Evolutionary conservation across 1,140 invertebrate genomes (phyloP), one percentile per base, ranked within the genome.

Genomic region (Saccostrea glomerata): DNA sequence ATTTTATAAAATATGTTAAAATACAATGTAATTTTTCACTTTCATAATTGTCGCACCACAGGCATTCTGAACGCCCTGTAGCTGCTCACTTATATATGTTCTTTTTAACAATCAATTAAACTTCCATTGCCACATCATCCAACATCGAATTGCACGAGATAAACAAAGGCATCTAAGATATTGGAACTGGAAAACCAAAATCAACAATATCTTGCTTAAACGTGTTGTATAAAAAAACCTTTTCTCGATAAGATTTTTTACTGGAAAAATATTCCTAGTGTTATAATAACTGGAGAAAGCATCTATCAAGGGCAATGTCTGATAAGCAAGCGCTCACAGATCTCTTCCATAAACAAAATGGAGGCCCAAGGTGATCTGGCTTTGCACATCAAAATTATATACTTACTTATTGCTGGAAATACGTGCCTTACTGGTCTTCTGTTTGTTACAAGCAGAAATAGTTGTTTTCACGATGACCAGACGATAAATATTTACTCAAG

Each of bases 401-500:
- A 77, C 30, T 77, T 77, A 25, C 25, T 77, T 23, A 77, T 77
- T 30, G 23, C 70, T 30, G 70, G 23, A 25, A 77, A 77, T 77
- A 77, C 70, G 70, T 77, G 9, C 25, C 70, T 77, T 15, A 77
- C 70, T 77, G 70, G 70, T 30, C 5, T 77, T 17, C 15, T 77
- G 25, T 77, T 30, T 36, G 13, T 77, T 77, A 77, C 70, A 25
- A 77, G 25, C 15, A 77, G 70, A 77, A 30, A 77, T 36, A 77
- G 12, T 77, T 36, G 70, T 77, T 23, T 25, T 36, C 70, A 30
- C 15, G 25, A 25, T 77, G 70, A 77, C 70, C 70, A 77, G 25
- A 77, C 70, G 70, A 77, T 77, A 77, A 77, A 36, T 77, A 77
- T 77, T 77, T 77, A 77, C 70, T 30, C 23, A 77, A 77, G 70